Conservation (phyloP, 2,888 invertebrate genomes). For the Machimus atricapillus region DNA sequence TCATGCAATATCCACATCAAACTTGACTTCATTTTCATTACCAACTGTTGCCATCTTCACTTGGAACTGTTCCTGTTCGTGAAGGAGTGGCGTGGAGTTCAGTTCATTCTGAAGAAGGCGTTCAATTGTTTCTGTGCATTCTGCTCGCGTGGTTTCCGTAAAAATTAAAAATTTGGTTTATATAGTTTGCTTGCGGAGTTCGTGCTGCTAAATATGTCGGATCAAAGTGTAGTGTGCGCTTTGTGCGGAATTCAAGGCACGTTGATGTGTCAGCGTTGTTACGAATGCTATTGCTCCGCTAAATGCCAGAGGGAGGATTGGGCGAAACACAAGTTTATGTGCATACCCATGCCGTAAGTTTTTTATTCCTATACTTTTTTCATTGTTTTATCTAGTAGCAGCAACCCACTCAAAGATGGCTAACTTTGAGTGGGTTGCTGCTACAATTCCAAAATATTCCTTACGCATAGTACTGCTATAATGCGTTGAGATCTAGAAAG, state of each 20-base stretch:
- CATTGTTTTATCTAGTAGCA: too few relatives aligned
- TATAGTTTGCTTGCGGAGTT: not conserved
- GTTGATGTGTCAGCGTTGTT: slow-evolving; percentile 48
- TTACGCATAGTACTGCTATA: too few relatives aligned
- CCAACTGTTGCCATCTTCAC: too few relatives aligned
- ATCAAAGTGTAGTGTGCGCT: slow-evolving; percentile 42
- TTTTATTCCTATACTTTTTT: not conserved
- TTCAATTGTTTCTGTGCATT: not conserved
- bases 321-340: slow-evolving; percentile 48
- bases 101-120: too few relatives aligned
- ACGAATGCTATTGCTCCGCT: slow-evolving; percentile 47
- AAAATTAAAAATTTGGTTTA: not conserved
- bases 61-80: too few relatives aligned
- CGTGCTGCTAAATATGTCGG: not conserved
- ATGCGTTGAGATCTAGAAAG: too few relatives aligned
- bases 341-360: slow-evolving; percentile 52
- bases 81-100: too few relatives aligned
- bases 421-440: too few relatives aligned
- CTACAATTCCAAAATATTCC: too few relatives aligned
- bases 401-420: too few relatives aligned
- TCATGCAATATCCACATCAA: too few relatives aligned
- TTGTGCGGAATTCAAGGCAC: slow-evolving; percentile 44
- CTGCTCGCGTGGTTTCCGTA: not conserved
- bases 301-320: slow-evolving; percentile 49
- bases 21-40: too few relatives aligned